A percentile compares a stretch with the other conserved stretches of the same genome.
Conservation (phyloP, 2,113 vertebrate genomes). For the Aepyceros melampus region DNA sequence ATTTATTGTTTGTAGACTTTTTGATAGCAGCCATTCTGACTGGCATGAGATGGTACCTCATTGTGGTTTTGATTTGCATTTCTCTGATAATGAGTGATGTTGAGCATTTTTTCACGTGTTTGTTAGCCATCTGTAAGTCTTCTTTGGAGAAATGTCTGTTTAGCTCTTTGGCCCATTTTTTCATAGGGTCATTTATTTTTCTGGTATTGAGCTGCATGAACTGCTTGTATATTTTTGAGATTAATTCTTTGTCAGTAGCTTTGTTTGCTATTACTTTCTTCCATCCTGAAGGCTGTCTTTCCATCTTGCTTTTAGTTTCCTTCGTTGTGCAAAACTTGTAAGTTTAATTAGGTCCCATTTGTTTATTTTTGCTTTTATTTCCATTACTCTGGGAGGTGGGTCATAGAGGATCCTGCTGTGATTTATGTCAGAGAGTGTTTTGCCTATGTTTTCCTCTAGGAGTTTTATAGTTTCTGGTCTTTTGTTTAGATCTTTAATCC, state of each 20-base stretch:
- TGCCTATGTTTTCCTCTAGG: background rate
- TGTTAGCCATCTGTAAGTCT: background rate
- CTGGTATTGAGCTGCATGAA: background rate
- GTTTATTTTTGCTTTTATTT: background rate
- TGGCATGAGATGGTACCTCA: background rate
- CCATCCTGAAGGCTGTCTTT: background rate
- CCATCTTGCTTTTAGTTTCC: background rate
- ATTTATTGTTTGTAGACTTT: background rate
- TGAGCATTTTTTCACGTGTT: background rate
- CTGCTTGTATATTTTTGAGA: background rate
- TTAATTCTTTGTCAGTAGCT: background rate
- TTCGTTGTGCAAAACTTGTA: background rate
- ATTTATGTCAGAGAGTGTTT: background rate
- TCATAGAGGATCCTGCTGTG: background rate
- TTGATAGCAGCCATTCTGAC: background rate
- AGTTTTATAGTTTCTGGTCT: background rate
- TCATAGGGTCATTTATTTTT: background rate
- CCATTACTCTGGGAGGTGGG: background rate
- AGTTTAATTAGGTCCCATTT: background rate
- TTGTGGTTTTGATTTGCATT: background rate
- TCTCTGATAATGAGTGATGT: background rate
- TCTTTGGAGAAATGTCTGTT: background rate
- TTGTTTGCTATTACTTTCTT: background rate
- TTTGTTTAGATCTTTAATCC: background rate
- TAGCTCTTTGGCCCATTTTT: background rate